Conservation (phyloP, 2,113 vertebrate genomes). For the Tupaia tana region DNA sequence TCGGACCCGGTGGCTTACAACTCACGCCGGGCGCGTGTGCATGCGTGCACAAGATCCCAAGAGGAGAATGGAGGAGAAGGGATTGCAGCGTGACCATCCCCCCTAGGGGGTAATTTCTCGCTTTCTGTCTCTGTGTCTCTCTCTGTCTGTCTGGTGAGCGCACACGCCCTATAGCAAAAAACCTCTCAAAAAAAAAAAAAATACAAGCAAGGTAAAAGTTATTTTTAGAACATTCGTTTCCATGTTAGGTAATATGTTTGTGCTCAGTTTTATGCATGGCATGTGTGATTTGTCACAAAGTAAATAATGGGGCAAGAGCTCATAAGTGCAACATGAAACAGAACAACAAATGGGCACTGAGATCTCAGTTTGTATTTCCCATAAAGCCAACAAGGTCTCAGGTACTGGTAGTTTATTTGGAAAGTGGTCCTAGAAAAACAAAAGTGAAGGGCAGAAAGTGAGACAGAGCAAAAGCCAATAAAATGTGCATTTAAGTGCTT, state of each 20-base stretch:
- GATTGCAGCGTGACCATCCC: no score
- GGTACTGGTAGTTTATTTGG: not conserved
- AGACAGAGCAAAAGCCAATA: not conserved
- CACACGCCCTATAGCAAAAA: no score
- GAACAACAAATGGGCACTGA: not conserved
- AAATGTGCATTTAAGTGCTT: not conserved
- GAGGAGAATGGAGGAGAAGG: no score
- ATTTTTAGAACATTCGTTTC: not conserved
- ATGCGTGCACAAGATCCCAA: no score
- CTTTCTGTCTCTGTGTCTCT: no score
- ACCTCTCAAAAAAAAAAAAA: no score
- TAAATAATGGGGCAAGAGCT: conserved; percentile 1
- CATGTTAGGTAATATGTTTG: not conserved
- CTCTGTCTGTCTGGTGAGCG: no score
- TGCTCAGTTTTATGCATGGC: not conserved
- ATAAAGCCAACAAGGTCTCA: not conserved
- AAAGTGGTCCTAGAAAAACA: conserved; percentile 14
- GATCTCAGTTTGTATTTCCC: not conserved
- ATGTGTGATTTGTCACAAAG: not conserved
- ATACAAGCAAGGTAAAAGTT: not conserved
- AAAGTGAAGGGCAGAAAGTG: not conserved
- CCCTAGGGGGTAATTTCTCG: no score
- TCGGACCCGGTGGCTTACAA: no score
- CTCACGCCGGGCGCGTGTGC: no score
- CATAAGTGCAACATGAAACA: not conserved